Base-by-base conservation (phyloP, 2,797 vertebrate species). In the Hippocampus kuda region DNA sequence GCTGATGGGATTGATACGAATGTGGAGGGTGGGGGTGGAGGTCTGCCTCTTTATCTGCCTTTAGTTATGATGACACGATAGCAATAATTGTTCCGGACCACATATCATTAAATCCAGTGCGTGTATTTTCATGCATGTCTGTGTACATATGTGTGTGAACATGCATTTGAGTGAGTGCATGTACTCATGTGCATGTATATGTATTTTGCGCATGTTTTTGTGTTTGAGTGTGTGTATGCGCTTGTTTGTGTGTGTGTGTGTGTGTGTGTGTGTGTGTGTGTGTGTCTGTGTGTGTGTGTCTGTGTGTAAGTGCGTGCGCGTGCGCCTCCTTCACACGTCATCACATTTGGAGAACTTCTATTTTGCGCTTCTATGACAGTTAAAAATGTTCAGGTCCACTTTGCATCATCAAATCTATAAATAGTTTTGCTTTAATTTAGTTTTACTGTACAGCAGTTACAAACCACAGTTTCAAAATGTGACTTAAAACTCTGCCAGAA, bases 1-100 rank as follows among this genome's bases (percentile, higher is more conserved):
- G 71, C 66, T 73, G 69, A 80, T 74, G 67, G 27, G 57, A 74
- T 26, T 57, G 85, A 89, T 88, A 48, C 12, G 46, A 48, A 38
- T 38, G 46, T 48, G 16, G 46, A 48, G 46, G 46, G 46, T 48
- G 46, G 81, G 16, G 59, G 3, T 20, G 59, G 59, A 38, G 81
- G 83, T 81, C 79, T 83, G 75, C 79, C 72, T 77, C 77, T 77
- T 91, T 91, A 91, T 92, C 85, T 80, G 68, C 79, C 83, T 72
- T 84, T 27, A 65, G 78, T 88, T 89, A 86, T 89, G 90, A 92
- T 91, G 86, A 89, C 87, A 88, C 62, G 89, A 92, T 92, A 89
- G 83, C 74, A 83, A 79, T 90, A 90, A 91, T 90, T 90, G 89
- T 92, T 91, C 91, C 89, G 87, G 89, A 38, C 78, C 71, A 85